Evolutionary conservation across 2,113 vertebrate genomes (phyloP).

Genomic region (Bungarus multicinctus): DNA sequence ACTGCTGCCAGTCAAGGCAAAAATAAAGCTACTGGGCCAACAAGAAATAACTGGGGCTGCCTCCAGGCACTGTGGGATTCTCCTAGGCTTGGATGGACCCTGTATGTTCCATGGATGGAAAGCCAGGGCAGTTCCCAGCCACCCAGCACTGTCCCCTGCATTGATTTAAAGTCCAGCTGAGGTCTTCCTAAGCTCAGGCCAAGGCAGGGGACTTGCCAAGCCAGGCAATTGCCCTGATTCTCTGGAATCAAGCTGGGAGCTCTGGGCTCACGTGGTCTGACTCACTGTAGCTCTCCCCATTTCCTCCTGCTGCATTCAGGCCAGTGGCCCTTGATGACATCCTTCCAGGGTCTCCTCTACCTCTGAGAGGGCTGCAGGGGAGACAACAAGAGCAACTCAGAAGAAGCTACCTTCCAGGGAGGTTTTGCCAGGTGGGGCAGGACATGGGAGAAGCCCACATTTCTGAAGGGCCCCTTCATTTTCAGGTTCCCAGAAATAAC

Average conservation of each 20-base stretch:
- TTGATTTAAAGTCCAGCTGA: background rate
- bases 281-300: background rate
- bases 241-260: background rate
- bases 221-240: background rate
- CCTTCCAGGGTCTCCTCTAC: background rate
- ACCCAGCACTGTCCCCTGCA: background rate
- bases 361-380: accelerated
- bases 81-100: too few species aligned
- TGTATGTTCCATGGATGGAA: background rate
- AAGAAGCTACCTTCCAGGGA: background rate
- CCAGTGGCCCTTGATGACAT: background rate
- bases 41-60: background rate
- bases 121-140: background rate
- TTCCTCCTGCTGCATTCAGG: background rate
- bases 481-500: constrained; percentile 44
- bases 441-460: accelerated
- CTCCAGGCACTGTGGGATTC: background rate
- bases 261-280: background rate
- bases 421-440: background rate
- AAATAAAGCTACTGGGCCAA: background rate
- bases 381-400: background rate
- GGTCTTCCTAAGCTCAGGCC: background rate
- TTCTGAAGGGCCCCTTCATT: background rate
- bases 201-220: background rate
- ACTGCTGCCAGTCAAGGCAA: background rate